phyloP scores from a whole-genome alignment of 1,140 invertebrate genomes.

The Drosophila lacertosa region DNA sequence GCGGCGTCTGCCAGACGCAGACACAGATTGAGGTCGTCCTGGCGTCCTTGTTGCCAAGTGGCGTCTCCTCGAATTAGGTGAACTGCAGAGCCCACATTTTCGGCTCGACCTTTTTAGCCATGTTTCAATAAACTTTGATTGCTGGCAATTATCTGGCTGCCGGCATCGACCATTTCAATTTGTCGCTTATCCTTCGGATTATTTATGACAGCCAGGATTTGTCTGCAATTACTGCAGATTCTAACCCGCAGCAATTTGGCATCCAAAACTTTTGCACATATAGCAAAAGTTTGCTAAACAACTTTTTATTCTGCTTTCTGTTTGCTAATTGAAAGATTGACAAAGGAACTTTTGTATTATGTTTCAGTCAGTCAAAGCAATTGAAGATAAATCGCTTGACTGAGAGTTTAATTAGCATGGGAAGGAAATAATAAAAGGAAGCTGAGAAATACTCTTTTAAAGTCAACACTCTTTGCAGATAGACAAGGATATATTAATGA shows the following conservation, averaged over 20 bases:
- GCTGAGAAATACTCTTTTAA: too few relatives aligned
- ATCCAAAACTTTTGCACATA: conserved; percentile 52
- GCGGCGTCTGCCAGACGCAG: conserved; percentile 60
- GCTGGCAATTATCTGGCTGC: conserved; percentile 72
- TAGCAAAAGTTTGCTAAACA: conserved; percentile 38
- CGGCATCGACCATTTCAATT: conserved; percentile 64
- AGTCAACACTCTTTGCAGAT: too few relatives aligned
- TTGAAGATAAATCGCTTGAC: conserved; percentile 13
- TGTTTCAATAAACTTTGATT: conserved; percentile 81
- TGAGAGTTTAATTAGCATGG: too few relatives aligned
- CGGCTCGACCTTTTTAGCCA: conserved; percentile 37
- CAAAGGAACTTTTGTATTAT: conserved; percentile 1
- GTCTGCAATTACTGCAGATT: conserved; percentile 66
- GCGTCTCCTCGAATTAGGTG: conserved; percentile 6
- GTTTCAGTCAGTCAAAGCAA: conserved; percentile 1
- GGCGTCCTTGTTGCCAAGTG: conserved; percentile 20
- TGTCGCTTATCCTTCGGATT: conserved; percentile 70
- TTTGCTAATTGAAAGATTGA: conserved; percentile 50
- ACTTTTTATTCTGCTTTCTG: conserved; percentile 3
- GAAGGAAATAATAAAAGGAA: too few relatives aligned
- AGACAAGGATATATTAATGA: too few relatives aligned
- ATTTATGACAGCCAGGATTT: conserved; percentile 64
- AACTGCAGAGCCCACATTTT: conserved; percentile 16
- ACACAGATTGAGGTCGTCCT: conserved; percentile 41
- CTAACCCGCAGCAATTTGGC: conserved; percentile 66